Evolutionary conservation across 37 sponge, comb jelly and placozoan genomes (phyloP).

Genomic region (Halichondria panicea): DNA sequence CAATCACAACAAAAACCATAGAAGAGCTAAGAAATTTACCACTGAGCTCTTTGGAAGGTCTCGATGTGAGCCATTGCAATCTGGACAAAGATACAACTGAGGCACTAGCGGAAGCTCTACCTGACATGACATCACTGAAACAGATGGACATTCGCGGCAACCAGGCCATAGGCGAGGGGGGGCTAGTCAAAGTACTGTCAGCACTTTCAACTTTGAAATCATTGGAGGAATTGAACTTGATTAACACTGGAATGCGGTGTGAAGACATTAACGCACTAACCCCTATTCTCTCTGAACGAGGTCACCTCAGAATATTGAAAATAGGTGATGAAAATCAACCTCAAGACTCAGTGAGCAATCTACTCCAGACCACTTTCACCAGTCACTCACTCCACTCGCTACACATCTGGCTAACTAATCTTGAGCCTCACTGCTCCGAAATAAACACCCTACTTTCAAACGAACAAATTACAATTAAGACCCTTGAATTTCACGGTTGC

Average conservation of each 20-base stretch:
- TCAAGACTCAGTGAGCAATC: background rate
- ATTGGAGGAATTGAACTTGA: slow-evolving; percentile 1
- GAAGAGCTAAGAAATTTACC: background rate
- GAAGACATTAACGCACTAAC: slow-evolving; percentile 5
- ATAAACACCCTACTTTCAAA: background rate
- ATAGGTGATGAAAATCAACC: slow-evolving; percentile 15
- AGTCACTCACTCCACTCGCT: background rate
- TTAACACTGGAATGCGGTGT: slow-evolving; percentile 19
- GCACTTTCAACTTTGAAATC: background rate
- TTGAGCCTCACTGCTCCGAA: background rate
- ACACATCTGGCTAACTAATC: slow-evolving; percentile 16
- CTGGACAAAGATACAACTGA: background rate
- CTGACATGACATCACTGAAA: background rate
- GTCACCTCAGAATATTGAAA: background rate
- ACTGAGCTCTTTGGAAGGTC: background rate
- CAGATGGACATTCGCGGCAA: slow-evolving; percentile 24
- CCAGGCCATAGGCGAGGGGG: background rate
- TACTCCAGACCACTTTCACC: background rate
- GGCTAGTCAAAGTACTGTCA: slow-evolving; percentile 6
- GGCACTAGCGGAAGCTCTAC: background rate
- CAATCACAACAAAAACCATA: background rate
- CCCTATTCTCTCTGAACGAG: background rate
- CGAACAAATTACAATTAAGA: background rate
- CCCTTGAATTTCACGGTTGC: slow-evolving; percentile 22
- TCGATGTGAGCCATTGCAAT: slow-evolving; percentile 28